Percentiles rank a stretch among this genome's conserved stretches.
These are phyloP conservation scores for Notocelia uddmanniana DNA, from an alignment of 2,888 invertebrate genomes.

Conservation along the genomic window DNA sequence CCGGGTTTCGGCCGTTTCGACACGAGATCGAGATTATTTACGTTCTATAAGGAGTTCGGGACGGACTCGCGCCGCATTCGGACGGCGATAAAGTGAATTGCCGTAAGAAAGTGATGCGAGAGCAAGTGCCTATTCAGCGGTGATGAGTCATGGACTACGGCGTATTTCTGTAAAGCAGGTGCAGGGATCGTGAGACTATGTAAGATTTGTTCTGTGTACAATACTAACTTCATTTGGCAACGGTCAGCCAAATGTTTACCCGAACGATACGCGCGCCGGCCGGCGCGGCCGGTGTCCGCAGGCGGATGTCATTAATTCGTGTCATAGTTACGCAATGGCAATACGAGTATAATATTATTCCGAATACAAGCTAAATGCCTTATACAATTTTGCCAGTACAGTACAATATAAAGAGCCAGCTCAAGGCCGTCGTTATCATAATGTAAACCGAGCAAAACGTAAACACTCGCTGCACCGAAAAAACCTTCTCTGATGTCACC, in stretches of 20 bases:
- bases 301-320: conserved; percentile 49
- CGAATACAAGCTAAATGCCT: not conserved
- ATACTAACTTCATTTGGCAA: conserved; percentile 55
- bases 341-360: conserved; percentile 40
- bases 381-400: conserved; percentile 21
- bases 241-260: conserved; percentile 59
- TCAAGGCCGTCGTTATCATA: conserved; percentile 65
- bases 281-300: conserved; percentile 50
- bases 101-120: conserved; percentile 59
- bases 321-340: conserved; percentile 55
- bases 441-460: conserved; percentile 75
- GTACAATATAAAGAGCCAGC: conserved; percentile 47
- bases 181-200: conserved; percentile 49
- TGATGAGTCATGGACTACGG: conserved; percentile 61
- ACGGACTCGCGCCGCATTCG: conserved; percentile 56
- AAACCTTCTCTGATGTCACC: conserved; percentile 82
- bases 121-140: conserved; percentile 63
- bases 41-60: conserved; percentile 59
- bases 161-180: conserved; percentile 59
- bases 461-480: conserved; percentile 79
- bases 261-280: conserved; percentile 48
- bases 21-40: conserved; percentile 55
- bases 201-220: conserved; percentile 49
- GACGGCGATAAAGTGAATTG: conserved; percentile 50
- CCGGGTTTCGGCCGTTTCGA: conserved; percentile 59